Base-by-base conservation (phyloP, 2,797 vertebrate species). In the Australoheros facetus region DNA sequence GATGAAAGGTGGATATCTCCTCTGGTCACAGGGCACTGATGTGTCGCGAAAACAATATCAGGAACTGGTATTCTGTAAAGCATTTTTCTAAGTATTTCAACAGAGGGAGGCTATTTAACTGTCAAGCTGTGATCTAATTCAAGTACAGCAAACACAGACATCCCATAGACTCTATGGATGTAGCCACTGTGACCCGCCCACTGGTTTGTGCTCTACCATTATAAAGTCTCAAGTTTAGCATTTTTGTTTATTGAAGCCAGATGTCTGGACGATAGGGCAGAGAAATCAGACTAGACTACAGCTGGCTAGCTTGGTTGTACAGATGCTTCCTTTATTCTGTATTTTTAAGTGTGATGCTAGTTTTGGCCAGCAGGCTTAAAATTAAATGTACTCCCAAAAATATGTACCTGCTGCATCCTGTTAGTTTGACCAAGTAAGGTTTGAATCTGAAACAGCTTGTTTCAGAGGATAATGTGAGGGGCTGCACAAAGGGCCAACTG, bases 1-100 rank as follows among this genome's bases (percentile, higher is more conserved):
- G 77, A 70, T 62, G 30, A 45, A 37, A 74, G 71, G 59, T 59
- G 39, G 72, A 73, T 78, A 37, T 73, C 45, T 51, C 2, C 34
- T 69, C 16, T 39, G 28, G 55, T 55, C 34, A 48, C 59, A 70
- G 59, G 54, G 51, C 32, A 70, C 28, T 71, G 30, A 71, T 56
- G 45, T 71, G 56, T 28, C 39, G 17, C 7, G 26, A 42, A 79
- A 51, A 51, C 64, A 69, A 16, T 14, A 80, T 21, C 69, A 69
- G 51, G 66, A 53, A 56, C 5, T 6, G 4, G 64, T 77, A 42
- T 14, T 55, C 5, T 51, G 54, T 55, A 64, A 45, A 7, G 60
- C 4, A 4, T 54, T 62, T 14, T 42, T 56, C 70, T 26, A n/a
- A 10, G 21, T 14, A 37, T 60, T 76, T 64, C 11, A 39, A 19